phyloP scores from a whole-genome alignment of 2,113 vertebrate species.

The Myiopsitta monachus region DNA sequence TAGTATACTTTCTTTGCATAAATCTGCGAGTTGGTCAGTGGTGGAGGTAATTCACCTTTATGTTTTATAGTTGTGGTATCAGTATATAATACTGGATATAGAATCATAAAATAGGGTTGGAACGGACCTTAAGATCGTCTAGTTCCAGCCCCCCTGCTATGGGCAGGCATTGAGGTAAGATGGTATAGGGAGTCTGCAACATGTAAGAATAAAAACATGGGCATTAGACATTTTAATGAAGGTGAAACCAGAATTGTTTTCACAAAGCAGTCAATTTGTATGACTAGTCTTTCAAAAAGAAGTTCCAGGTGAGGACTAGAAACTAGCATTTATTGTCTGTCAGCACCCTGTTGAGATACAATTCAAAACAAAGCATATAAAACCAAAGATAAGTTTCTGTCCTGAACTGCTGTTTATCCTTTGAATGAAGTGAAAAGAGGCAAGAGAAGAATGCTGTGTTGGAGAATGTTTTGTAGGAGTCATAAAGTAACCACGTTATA shows the following conservation, averaged over 20 bases:
- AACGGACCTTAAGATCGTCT: no score
- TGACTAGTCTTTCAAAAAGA: neutral
- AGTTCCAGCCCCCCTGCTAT: no score
- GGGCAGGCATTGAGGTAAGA: neutral
- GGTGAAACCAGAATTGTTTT: neutral
- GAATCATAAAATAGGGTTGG: no score
- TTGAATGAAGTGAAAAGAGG: neutral
- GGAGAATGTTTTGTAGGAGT: neutral
- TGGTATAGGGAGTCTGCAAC: neutral
- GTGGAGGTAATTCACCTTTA: neutral
- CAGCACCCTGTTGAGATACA: neutral
- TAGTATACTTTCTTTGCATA: neutral
- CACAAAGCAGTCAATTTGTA: neutral
- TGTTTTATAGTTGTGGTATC: neutral
- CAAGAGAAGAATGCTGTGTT: neutral
- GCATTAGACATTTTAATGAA: neutral
- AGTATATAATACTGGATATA: neutral
- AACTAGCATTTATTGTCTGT: neutral
- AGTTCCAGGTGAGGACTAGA: neutral
- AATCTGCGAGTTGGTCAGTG: neutral
- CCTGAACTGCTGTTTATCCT: neutral
- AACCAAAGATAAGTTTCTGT: neutral
- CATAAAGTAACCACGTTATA: neutral
- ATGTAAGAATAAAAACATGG: neutral
- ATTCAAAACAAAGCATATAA: neutral